These are phyloP conservation scores for Lissocephala sabroskyi DNA, from an alignment of 2,888 invertebrate genomes.

Conservation along the genomic window DNA sequence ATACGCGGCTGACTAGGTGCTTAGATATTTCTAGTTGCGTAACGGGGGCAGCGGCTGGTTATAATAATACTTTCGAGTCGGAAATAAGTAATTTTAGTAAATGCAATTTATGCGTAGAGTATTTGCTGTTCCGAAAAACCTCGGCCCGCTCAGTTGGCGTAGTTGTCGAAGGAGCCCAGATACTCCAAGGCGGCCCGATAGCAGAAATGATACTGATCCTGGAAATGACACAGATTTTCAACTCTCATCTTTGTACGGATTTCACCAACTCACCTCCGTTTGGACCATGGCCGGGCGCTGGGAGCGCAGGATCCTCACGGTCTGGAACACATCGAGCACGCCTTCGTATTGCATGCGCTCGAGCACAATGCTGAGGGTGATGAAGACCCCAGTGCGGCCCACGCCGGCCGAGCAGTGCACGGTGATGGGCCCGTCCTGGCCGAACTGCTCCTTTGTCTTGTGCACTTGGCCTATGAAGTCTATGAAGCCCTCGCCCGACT, in stretches of 20 bases:
- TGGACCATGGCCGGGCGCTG: constrained; percentile 99
- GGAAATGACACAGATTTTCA: no score
- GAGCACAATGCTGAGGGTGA: constrained; percentile 96
- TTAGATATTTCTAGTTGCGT: constrained; percentile 17
- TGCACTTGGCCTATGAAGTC: constrained; percentile 99
- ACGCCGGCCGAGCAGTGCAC: constrained; percentile 99
- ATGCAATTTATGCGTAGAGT: constrained; percentile 55
- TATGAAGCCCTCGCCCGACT: constrained; percentile 98
- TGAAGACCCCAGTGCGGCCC: constrained; percentile 98
- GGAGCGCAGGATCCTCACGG: constrained; percentile 96
- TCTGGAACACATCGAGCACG: constrained; percentile 99
- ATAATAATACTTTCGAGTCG: constrained; percentile 53
- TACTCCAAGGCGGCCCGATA: constrained; percentile 99
- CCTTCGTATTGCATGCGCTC: constrained; percentile 99
- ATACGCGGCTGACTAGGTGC: no score
- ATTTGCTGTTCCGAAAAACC: no score
- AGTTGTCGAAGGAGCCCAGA: constrained; percentile 97
- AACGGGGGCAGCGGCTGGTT: constrained; percentile 62
- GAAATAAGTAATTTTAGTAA: constrained; percentile 47
- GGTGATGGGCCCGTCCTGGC: constrained; percentile 98
- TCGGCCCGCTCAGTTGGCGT: constrained; percentile 92
- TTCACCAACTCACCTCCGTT: constrained; percentile 92
- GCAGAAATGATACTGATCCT: constrained; percentile 99
- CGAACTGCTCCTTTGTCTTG: constrained; percentile 99
- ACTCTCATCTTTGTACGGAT: no score